phyloP scores from a whole-genome alignment of 2,113 vertebrate genomes.

The Chaenogobius annularis region DNA sequence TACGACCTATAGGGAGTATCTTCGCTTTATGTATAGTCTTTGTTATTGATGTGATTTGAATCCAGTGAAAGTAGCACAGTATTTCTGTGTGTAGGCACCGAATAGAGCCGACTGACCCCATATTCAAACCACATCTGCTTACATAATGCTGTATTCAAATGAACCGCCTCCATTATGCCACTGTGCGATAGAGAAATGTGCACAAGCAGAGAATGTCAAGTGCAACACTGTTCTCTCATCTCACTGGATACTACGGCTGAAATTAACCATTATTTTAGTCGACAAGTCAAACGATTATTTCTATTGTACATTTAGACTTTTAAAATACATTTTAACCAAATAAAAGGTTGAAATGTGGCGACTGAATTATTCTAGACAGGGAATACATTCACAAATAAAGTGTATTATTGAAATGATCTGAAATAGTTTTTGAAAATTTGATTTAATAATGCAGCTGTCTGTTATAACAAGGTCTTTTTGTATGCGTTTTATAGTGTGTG shows the following conservation, averaged over 20 bases:
- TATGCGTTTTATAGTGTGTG: no score
- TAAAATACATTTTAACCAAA: no score
- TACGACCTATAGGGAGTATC: background rate
- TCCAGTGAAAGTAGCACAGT: background rate
- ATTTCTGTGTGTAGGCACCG: background rate
- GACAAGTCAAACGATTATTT: no score
- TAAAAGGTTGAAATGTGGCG: no score
- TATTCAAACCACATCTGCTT: slow-evolving; percentile 10
- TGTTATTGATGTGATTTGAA: background rate
- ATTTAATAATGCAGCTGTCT: no score
- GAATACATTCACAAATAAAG: no score
- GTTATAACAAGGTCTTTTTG: no score
- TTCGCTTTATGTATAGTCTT: background rate
- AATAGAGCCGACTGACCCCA: slow-evolving; percentile 6
- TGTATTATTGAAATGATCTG: no score
- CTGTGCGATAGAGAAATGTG: background rate
- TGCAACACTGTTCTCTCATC: background rate
- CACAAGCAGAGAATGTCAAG: background rate
- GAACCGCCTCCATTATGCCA: background rate
- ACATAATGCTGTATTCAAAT: slow-evolving; percentile 14
- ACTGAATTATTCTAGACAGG: no score
- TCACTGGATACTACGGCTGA: background rate
- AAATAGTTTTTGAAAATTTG: no score
- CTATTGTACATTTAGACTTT: no score
- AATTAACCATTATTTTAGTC: no score